These are phyloP conservation scores for Bicyclus anynana DNA, from an alignment of 1,140 invertebrate genomes.

Conservation along the genomic window DNA sequence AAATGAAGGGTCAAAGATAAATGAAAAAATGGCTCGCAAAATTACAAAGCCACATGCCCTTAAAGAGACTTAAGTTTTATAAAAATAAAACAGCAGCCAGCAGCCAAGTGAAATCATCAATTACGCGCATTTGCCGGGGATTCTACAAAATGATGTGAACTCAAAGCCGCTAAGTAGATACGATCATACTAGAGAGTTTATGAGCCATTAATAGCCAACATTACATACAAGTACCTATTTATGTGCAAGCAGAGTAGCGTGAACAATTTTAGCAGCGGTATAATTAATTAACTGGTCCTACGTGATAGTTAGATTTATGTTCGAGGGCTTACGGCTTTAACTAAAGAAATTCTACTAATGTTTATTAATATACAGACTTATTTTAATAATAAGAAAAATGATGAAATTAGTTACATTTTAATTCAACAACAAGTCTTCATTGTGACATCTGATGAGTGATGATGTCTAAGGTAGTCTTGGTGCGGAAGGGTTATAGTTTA, in stretches of 20 bases:
- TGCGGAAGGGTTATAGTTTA: too few species aligned
- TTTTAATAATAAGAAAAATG: not conserved
- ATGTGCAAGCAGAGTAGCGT: conserved; percentile 30
- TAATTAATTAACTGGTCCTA: conserved; percentile 34
- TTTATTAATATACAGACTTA: conserved; percentile 1
- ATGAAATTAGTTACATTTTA: too few species aligned
- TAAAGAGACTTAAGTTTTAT: conserved; percentile 45
- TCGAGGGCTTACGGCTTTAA: conserved; percentile 12
- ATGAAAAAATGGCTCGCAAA: too few species aligned
- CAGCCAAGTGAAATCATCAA: not conserved
- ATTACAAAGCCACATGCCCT: too few species aligned
- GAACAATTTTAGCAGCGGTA: conserved; percentile 34
- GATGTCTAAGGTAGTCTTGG: too few species aligned
- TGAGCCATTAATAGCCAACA: conserved; percentile 28
- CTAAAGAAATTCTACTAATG: conserved; percentile 22
- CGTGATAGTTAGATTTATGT: conserved; percentile 34
- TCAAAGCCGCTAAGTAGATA: conserved; percentile 24
- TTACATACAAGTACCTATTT: conserved; percentile 28
- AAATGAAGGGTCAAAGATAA: too few species aligned
- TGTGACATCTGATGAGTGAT: too few species aligned
- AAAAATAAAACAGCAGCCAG: conserved; percentile 37
- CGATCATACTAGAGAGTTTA: conserved; percentile 27
- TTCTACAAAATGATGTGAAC: conserved; percentile 18
- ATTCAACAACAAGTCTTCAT: too few species aligned
- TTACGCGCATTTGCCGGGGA: conserved; percentile 7